phyloP scores from a whole-genome alignment of 2,888 invertebrate genomes.

The Melinaea menophilus region DNA sequence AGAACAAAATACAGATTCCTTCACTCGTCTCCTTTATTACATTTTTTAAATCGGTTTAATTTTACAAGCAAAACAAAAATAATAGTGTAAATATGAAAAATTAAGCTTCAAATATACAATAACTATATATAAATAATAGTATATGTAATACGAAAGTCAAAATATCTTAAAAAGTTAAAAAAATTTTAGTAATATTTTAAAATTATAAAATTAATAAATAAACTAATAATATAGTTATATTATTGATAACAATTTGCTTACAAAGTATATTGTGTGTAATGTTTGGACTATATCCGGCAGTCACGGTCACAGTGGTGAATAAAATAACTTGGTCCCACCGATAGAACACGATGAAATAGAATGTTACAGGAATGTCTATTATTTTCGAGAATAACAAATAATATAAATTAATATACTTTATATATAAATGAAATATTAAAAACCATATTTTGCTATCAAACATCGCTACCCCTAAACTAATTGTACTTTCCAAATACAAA shows the following conservation, averaged over 20 bases:
- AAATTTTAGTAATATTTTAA: background rate
- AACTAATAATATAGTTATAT: background rate
- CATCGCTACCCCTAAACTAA: constrained; percentile 25
- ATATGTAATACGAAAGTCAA: background rate
- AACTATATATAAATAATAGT: background rate
- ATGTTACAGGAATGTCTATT: no score
- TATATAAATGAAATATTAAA: constrained; percentile 27
- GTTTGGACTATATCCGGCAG: constrained; percentile 3
- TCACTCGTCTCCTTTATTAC: background rate
- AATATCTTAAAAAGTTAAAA: background rate
- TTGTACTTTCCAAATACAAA: constrained; percentile 41
- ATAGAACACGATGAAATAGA: background rate
- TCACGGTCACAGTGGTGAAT: background rate
- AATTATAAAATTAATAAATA: constrained; percentile 3
- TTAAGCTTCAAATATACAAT: background rate
- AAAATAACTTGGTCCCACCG: constrained; percentile 1
- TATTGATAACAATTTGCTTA: background rate
- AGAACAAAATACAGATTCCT: background rate
- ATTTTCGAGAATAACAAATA: no score
- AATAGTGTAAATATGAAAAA: no score
- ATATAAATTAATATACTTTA: background rate
- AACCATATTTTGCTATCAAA: background rate
- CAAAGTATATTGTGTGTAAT: background rate
- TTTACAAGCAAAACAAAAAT: no score
- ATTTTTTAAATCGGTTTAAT: no score